A percentile compares a stretch with the other conserved stretches of the same genome.
Evolutionary conservation across 30 jellyfish, hydroid and myxozoan species (phyloP).

Genomic region (Pseudorhiza aurosa): DNA sequence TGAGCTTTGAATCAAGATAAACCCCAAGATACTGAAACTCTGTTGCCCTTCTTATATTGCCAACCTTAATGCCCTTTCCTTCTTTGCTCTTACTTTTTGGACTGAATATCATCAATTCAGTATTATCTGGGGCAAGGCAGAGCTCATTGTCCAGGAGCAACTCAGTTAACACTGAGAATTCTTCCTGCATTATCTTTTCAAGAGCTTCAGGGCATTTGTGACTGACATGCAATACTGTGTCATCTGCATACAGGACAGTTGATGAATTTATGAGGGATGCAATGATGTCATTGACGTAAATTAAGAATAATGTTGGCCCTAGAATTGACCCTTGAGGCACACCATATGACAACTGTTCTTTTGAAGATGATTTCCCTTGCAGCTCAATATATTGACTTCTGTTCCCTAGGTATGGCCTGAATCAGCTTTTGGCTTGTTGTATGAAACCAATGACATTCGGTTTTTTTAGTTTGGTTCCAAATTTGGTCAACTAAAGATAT

Average conservation of each 20-base stretch:
- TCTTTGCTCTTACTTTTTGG: constrained; percentile 55
- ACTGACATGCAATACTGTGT: constrained; percentile 46
- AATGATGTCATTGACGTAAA: constrained; percentile 31
- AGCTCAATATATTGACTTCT: constrained; percentile 14
- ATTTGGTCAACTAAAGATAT: constrained; percentile 43
- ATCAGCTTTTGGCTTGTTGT: constrained; percentile 19
- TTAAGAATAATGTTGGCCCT: constrained; percentile 35
- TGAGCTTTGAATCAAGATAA: constrained; percentile 45
- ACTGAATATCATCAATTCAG: constrained; percentile 46
- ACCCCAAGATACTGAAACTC: constrained; percentile 52
- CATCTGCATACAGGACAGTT: constrained; percentile 49
- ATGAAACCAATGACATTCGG: background rate
- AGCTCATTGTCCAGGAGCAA: constrained; percentile 61
- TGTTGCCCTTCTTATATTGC: constrained; percentile 49
- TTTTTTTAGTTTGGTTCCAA: constrained; percentile 18
- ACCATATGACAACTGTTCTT: constrained; percentile 31
- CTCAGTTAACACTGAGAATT: too few relatives aligned
- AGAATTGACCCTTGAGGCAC: constrained; percentile 57
- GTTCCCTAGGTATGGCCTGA: constrained; percentile 38
- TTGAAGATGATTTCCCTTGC: constrained; percentile 37
- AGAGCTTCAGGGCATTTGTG: constrained; percentile 58
- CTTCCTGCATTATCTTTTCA: constrained; percentile 37
- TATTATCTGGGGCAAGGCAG: constrained; percentile 55
- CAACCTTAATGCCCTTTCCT: constrained; percentile 55
- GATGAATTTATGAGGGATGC: constrained; percentile 22